Evolutionary conservation across 2,113 vertebrate species (phyloP), one percentile per base, ranked within the genome.

Genomic region (Sus scrofa): DNA sequence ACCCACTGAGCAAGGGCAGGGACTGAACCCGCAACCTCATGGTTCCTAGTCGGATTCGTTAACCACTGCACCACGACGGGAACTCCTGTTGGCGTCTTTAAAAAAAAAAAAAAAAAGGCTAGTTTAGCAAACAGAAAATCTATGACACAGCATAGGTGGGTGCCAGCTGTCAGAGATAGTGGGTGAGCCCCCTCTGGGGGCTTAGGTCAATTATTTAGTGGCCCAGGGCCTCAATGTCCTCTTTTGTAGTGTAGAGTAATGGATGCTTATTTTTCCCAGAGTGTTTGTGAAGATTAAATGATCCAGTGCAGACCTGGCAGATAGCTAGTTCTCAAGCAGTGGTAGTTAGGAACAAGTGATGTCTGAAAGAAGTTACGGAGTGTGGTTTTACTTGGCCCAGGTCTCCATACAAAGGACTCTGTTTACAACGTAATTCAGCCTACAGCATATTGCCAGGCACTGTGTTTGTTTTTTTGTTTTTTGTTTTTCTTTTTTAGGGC

Each of bases 151-250:
- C 8, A 54, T n/a, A 52, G 11, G 7, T 63, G 6, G 8, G 8
- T 13, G 18, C 22, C 39, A 10, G 15, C 32, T 8, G 0, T 13
- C 62, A 34, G 39, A 52, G 1, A 1, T 24, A 52, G 56, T 0
- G 0, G 13, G 15, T 2, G 16, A 15, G 30, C 12, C 15, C 52
- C 44, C 10, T 27, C 15, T 1, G 7, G 11, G 50, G 60, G 1
- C 4, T 16, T 9, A 39, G 18, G 15, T 50, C 22, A 34, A 26
- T 30, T 30, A 19, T 37, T 26, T 6, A 44, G 39, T 2, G 0
- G 2, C 37, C 30, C 22, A 37, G 30, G 16, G 14, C 44, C 62
- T 96, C 82, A 1, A 19, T 86, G 95, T 93, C 73, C 50, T 44
- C 50, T 58, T 82, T 56, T 27, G 56, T 22, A 63, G 73, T 32